These are phyloP conservation scores for Pardalotus punctatus DNA, from an alignment of 2,113 vertebrate species.

Conservation along the genomic window DNA sequence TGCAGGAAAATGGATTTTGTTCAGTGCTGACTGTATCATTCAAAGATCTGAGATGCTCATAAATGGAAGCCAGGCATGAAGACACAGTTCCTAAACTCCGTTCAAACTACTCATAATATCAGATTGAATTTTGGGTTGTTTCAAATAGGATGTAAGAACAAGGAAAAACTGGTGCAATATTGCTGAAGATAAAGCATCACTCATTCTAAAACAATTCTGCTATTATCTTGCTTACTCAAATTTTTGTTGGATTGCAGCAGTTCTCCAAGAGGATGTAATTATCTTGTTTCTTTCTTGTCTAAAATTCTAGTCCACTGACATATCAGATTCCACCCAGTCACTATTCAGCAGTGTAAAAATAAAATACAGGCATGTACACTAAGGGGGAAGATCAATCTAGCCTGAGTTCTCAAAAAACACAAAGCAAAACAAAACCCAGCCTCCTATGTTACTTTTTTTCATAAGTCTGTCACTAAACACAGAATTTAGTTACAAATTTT, in stretches of 20 bases:
- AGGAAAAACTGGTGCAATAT: not conserved
- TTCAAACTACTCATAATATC: not conserved
- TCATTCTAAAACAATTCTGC: not conserved
- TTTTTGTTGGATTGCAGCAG: not conserved
- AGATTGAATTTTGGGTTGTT: not conserved
- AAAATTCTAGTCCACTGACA: not conserved
- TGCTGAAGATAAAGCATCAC: not conserved
- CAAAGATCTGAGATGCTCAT: not conserved
- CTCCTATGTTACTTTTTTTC: not conserved
- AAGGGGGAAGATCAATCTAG: not conserved
- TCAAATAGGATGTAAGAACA: not conserved
- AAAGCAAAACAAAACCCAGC: not conserved
- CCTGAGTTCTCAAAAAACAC: not conserved
- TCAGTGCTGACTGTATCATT: not conserved
- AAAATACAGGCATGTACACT: not conserved
- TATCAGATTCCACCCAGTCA: not conserved
- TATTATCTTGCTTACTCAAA: not conserved
- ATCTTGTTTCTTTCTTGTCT: not conserved
- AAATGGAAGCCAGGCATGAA: not conserved
- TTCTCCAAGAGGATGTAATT: not conserved
- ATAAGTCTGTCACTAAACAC: not conserved
- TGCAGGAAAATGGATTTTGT: not conserved
- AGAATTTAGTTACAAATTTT: not conserved
- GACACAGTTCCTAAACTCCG: not conserved
- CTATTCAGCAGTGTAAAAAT: not conserved